Base-by-base conservation (phyloP, 2,888 invertebrate species). In the Polydrusus pterygomalis region DNA sequence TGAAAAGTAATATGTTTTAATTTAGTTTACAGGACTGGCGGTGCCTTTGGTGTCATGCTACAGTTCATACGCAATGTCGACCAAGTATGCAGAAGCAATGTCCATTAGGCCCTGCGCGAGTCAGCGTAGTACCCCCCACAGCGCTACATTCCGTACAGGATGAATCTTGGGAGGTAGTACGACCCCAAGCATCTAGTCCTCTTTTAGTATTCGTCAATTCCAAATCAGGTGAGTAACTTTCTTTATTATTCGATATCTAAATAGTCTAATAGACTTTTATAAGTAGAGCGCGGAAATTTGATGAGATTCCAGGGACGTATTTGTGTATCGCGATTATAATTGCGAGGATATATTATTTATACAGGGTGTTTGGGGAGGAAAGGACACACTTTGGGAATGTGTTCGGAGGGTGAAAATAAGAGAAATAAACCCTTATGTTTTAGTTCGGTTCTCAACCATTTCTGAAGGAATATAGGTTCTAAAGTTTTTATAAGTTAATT, bases 141-240 rank as follows among this genome's bases (percentile, higher is more conserved):
- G 92, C 97, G 70, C 91, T 99, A 68, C 96, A 97, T 89, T 96
- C 95, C 80, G 95, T 97, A 82, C 95, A 95, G 70, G 97, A 97
- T 84, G 97, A 97, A 84, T 95, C 96, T 68, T 97, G 97, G 97
- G 94, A 95, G 87, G 95, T 95, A 30, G 93, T 93, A 0, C 91
- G 95, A 82, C 89, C 93, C 30, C 90, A 89, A 83, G 90, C 90
- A 67, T 88, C 88, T 25, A 88, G 87, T 79, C 98, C 98, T 13
- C 92, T 98, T 72, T 92, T 98, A 79, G 98, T 98, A 78, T 98
- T 98, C 87, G 98, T 98, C 85, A 99, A 99, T 89, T 97, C 97
- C 78, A 96, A 98, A 90, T 97, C 97, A 82, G 93, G 92, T 91
- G 77, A 81, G 78, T 70, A 30, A 13, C 2, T 7, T 10, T 13